phyloP scores from a whole-genome alignment of 1,140 invertebrate genomes.

The Caenorhabditis remanei region DNA sequence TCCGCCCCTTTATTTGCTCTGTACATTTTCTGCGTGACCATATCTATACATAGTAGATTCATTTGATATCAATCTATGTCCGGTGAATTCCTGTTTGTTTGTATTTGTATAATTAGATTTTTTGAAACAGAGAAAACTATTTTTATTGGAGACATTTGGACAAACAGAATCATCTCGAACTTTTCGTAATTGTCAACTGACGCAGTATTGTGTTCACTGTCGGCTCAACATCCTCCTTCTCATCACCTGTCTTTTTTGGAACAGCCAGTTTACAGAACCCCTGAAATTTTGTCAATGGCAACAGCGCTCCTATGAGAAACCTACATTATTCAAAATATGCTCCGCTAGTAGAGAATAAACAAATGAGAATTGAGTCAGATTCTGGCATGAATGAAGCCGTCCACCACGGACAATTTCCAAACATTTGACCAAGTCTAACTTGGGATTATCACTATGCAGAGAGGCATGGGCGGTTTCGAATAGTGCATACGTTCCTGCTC shows the following conservation, averaged over 20 bases:
- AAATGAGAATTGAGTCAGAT: constrained; percentile 4
- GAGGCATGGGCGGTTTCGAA: constrained; percentile 47
- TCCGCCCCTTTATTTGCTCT: too few relatives aligned
- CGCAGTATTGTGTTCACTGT: too few relatives aligned
- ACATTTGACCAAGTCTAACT: constrained; percentile 18
- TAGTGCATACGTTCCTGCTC: constrained; percentile 47
- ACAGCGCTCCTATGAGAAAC: not conserved
- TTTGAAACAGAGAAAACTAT: too few relatives aligned
- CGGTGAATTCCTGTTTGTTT: too few relatives aligned
- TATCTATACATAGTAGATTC: too few relatives aligned
- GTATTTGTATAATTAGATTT: too few relatives aligned
- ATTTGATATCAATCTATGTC: too few relatives aligned
- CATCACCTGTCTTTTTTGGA: not conserved
- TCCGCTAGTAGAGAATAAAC: constrained; percentile 24
- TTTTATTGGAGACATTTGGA: too few relatives aligned
- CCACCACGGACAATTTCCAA: constrained; percentile 2
- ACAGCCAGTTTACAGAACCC: constrained; percentile 34
- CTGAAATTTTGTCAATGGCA: not conserved
- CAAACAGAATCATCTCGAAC: too few relatives aligned
- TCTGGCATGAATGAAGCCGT: not conserved
- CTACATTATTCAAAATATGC: constrained; percentile 24
- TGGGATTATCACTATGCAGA: not conserved
- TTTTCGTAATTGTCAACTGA: too few relatives aligned
- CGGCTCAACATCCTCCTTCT: not conserved
- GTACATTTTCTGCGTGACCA: too few relatives aligned